Evolutionary conservation across 2,797 vertebrate genomes (phyloP).

Genomic region (Cynodonichthys magdalenae): DNA sequence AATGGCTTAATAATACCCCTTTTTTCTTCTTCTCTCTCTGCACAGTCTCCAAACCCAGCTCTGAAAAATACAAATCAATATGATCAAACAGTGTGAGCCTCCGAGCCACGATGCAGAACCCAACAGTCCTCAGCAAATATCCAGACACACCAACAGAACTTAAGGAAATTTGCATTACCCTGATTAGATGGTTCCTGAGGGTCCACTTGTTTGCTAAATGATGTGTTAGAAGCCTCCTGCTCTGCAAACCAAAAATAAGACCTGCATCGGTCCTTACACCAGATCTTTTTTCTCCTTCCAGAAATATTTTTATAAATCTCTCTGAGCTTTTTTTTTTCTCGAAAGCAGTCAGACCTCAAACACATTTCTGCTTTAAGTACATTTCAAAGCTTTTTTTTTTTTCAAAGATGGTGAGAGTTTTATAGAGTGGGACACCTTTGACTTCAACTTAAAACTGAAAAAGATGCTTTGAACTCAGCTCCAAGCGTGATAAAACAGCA

Average conservation of each 20-base stretch:
- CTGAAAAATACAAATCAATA: constrained; percentile 46
- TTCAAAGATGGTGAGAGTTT: constrained; percentile 11
- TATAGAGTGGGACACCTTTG: constrained; percentile 20
- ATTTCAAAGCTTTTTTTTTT: constrained; percentile 29
- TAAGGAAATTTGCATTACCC: constrained; percentile 54
- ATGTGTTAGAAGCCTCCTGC: constrained; percentile 44
- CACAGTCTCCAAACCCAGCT: constrained; percentile 17
- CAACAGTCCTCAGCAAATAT: constrained; percentile 39
- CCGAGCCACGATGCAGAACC: constrained; percentile 37
- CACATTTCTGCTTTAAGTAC: constrained; percentile 26
- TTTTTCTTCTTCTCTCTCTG: constrained; percentile 1
- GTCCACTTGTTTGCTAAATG: constrained; percentile 62
- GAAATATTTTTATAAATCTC: constrained; percentile 10
- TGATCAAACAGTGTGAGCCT: constrained; percentile 41
- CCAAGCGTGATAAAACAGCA: constrained; percentile 1
- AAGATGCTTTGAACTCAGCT: constrained; percentile 1
- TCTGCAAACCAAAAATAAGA: constrained; percentile 31
- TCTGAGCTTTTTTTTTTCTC: constrained; percentile 29
- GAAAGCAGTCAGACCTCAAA: constrained; percentile 38
- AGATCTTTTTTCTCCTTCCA: constrained; percentile 10
- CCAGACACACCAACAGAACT: constrained; percentile 36
- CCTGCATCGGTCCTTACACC: constrained; percentile 19
- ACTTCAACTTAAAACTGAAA: constrained; percentile 26
- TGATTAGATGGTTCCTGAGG: constrained; percentile 55
- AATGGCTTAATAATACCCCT: constrained; percentile 31